These are phyloP conservation scores for Philypnodon macrostomus DNA, from an alignment of 2,797 vertebrate genomes.

Conservation along the genomic window DNA sequence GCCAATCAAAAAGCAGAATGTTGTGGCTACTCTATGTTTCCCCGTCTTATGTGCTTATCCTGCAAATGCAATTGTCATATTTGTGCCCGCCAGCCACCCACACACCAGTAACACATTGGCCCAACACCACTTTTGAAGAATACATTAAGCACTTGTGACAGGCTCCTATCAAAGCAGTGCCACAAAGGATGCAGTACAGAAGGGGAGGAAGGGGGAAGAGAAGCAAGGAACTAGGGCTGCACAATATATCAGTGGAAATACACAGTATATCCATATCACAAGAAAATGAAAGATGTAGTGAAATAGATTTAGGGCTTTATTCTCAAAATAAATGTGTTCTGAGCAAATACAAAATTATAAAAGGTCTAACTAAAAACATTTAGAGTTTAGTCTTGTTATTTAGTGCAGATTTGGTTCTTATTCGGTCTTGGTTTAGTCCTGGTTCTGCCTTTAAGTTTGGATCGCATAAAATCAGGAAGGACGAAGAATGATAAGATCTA, in stretches of 20 bases:
- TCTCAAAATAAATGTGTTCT: slow-evolving; percentile 10
- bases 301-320: too few relatives aligned
- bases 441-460: too few relatives aligned
- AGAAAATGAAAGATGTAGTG: too few relatives aligned
- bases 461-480: neutral
- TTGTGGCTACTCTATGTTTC: too few relatives aligned
- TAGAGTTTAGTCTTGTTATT: too few relatives aligned
- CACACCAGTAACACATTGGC: slow-evolving; percentile 14
- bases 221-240: slow-evolving; percentile 8
- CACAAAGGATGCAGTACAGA: slow-evolving; percentile 5
- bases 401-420: too few relatives aligned
- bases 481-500: neutral
- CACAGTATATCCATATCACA: too few relatives aligned
- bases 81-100: slow-evolving; percentile 22
- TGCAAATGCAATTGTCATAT: slow-evolving; percentile 55
- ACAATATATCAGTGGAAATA: too few relatives aligned
- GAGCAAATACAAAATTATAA: neutral
- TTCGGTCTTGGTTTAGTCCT: too few relatives aligned
- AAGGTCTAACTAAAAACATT: neutral
- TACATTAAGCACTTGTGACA: slow-evolving; percentile 61
- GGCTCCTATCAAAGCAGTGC: slow-evolving; percentile 48
- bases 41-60: slow-evolving; percentile 26
- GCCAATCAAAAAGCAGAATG: slow-evolving; percentile 35
- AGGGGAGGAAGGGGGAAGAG: neutral
- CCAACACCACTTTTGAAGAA: slow-evolving; percentile 36